Base-by-base conservation (phyloP, 2,113 vertebrate species). In the Epinephelus fuscoguttatus region DNA sequence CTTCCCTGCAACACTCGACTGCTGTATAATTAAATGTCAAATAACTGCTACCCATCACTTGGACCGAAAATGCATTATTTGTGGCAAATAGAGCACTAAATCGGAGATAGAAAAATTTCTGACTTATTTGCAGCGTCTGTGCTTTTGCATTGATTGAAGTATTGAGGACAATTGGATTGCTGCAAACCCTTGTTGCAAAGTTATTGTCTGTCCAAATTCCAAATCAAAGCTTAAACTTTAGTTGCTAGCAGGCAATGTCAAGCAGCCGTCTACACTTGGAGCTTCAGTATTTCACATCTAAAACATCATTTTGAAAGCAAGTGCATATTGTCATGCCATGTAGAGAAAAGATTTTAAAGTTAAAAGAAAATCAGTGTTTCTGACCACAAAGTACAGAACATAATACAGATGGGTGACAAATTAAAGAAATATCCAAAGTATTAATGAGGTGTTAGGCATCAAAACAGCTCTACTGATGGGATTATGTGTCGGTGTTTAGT, bases 11-110 rank as follows among this genome's bases (percentile, higher is more conserved):
- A 79, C 73, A 85, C 84, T 84, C 49, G 55, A n/a, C 70, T 79
- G 74, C 82, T 75, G 63, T 91, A 84, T 91, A 90, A 91, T 91
- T 91, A 89, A 88, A 90, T 89, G 91, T 93, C 93, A 86, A 83
- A 80, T 82, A 84, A 88, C 88, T 50, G 50, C 72, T 78, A 45
- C 67, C 59, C 70, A 71, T 89, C 81, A 77, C 40, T 81, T 4
- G 19, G 70, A 70, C 23, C 0, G 42, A 69, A 78, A 82, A 68
- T 50, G 40, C 73, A 81, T 88, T 88, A 74, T 87, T 82, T 75
- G 83, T 82, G 83, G 25, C 79, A 90, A 86, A 91, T 74, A 62
- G 83, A 88, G 85, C 71, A 76, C 62, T 81, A 82, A 86, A 78
- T 70, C 30, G 0, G 23, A 52, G 63, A 69, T 11, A 6, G 40